Evolutionary conservation across 92 coral and sea anemone genomes (phyloP).

Genomic region (Bergia sp.): DNA sequence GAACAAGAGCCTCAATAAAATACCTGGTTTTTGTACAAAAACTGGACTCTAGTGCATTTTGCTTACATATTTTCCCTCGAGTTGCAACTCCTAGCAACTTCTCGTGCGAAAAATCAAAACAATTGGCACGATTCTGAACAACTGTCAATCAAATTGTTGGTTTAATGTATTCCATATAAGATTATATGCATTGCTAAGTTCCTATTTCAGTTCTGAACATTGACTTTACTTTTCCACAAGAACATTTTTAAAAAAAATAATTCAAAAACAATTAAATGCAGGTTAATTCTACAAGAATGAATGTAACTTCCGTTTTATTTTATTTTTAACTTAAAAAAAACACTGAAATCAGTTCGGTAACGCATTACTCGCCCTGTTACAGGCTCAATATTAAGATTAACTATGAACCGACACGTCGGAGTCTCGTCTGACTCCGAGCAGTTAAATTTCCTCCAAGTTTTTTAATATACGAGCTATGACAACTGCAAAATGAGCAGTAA

Average conservation of each 20-base stretch:
- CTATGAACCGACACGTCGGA: too few species aligned
- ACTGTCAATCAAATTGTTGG: not conserved
- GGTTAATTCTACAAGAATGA: not conserved
- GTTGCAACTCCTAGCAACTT: constrained; percentile 34
- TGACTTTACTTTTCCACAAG: not conserved
- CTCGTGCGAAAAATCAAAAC: not conserved
- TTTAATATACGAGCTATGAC: not conserved
- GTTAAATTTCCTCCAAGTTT: not conserved
- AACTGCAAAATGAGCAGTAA: not conserved
- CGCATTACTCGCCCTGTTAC: too few species aligned
- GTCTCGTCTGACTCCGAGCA: not conserved
- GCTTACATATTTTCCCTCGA: not conserved
- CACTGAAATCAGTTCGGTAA: too few species aligned
- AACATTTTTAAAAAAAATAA: not conserved
- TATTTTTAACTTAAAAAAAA: too few species aligned
- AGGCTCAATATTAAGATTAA: too few species aligned
- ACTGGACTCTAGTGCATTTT: not conserved
- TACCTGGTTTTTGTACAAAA: too few species aligned
- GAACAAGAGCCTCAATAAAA: too few species aligned
- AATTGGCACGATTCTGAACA: not conserved
- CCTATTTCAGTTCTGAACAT: not conserved
- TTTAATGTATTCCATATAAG: not conserved
- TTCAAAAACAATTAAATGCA: not conserved
- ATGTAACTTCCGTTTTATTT: too few species aligned
- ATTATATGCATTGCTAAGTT: not conserved